phyloP scores from a whole-genome alignment of 2,888 invertebrate species.

The Heliconius erato region DNA sequence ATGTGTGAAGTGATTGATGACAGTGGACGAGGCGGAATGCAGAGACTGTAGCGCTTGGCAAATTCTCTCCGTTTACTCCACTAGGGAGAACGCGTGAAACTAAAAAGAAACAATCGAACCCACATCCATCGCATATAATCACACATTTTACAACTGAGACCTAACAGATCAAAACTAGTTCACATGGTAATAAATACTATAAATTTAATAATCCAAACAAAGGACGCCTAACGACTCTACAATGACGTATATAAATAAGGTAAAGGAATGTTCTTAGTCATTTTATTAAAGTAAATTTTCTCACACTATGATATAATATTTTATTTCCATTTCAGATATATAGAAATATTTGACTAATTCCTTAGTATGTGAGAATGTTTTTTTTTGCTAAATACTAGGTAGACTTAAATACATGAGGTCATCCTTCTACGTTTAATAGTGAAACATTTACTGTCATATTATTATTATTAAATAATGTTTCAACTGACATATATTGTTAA shows the following conservation, averaged over 20 bases:
- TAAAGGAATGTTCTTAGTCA: conserved; percentile 32
- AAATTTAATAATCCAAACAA: conserved; percentile 36
- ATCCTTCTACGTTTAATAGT: background rate
- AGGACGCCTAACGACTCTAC: conserved; percentile 29
- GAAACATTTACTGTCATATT: no score
- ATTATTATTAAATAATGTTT: no score
- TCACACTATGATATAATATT: conserved; percentile 35
- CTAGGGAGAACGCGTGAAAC: no score
- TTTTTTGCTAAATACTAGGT: background rate
- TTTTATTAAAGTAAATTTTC: conserved; percentile 29
- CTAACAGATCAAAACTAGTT: conserved; percentile 9
- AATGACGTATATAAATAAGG: conserved; percentile 25
- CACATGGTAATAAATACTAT: conserved; percentile 27
- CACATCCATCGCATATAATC: background rate
- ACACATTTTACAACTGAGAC: background rate
- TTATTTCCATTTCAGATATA: background rate
- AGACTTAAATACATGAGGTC: background rate
- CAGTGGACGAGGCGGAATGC: no score
- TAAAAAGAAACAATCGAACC: background rate
- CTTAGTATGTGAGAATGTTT: background rate
- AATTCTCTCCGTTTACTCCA: no score
- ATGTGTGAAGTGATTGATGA: no score
- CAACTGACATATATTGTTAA: no score
- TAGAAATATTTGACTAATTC: background rate
- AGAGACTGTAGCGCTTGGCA: no score